phyloP scores from a whole-genome alignment of 2,113 vertebrate genomes.

The Pao palembangensis region DNA sequence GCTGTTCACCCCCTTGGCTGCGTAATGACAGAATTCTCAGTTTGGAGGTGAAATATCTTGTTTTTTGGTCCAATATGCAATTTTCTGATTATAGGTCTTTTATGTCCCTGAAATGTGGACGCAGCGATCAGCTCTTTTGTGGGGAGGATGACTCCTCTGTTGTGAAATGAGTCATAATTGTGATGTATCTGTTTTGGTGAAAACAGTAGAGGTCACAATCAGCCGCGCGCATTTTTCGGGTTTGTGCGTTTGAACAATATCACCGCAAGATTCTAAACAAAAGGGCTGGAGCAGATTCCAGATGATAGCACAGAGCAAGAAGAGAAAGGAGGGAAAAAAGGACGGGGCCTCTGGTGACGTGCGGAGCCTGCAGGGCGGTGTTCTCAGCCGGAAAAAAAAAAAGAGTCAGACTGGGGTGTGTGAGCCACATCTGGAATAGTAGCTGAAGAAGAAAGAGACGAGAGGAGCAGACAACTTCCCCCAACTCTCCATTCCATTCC shows the following conservation, averaged over 20 bases:
- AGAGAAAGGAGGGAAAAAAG: neutral
- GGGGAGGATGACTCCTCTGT: no score
- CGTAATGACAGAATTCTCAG: no score
- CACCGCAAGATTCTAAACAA: constrained; percentile 8
- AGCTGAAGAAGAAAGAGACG: constrained; percentile 54
- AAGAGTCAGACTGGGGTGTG: constrained; percentile 61
- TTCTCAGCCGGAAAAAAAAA: constrained; percentile 65
- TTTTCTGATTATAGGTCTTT: no score
- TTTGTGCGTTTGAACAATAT: constrained; percentile 20
- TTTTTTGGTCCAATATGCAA: no score
- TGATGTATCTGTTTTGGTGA: no score
- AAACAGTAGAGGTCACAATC: neutral
- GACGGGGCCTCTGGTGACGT: constrained; percentile 69
- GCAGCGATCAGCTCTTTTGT: no score
- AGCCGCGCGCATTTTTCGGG: neutral
- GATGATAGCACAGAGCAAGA: constrained; percentile 6
- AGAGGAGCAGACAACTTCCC: constrained; percentile 48
- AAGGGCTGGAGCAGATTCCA: constrained; percentile 11
- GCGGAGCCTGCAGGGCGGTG: constrained; percentile 74
- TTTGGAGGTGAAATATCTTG: no score
- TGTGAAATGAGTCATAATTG: no score
- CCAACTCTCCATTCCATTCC: constrained; percentile 41
- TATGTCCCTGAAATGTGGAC: no score
- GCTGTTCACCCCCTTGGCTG: no score
- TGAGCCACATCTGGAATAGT: constrained; percentile 77